Evolutionary conservation across 2,888 invertebrate genomes (phyloP), one percentile per base, ranked within the genome.

Genomic region (Drosophila buzzatii): DNA sequence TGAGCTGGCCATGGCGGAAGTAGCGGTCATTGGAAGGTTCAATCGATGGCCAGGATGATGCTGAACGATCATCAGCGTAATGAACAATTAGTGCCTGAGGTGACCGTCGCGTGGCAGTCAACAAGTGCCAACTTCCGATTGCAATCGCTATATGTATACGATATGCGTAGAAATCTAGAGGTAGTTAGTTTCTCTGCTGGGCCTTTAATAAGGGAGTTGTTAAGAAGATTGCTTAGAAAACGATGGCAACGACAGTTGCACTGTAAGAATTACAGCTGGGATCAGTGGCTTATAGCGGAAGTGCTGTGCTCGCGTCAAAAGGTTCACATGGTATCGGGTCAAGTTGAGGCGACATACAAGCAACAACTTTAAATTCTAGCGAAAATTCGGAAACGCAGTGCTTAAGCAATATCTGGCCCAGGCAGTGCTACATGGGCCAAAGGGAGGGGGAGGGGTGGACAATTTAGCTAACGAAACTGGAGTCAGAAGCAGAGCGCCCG

Each of bases 361-460:
- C 35, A 35, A 59, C 59, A 51, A 37, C 35, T 59, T 58, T 44
- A 31, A 85, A 72, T 82, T 82, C 81, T 76, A 61, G 59, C 53
- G 74, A 85, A 84, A 82, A 81, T 73, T 84, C 82, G 76, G 82
- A 87, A 85, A 79, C 72, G 71, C 35, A 55, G 72, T 39, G 60
- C 66, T 77, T 77, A 51, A 47, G 77, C 77, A 77, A 77, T 77
- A 66, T 42, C 52, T 58, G 60, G 57, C 57, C 31, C 31, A 74
- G 27, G 37, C 20, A 49, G 49, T 16, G 41, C 16, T 5, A 5
- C 9, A 23, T 52, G 37, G 37, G 53, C 53, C 49, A 18, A 55
- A 9, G 56, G 27, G 41, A 8, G 27, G n/a, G 23, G 69, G 62
- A 2, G 33, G 23, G 18, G 52, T 66, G 66, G 63, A 63, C 77